phyloP scores from a whole-genome alignment of 2,797 vertebrate genomes.

The Myotis planiceps region DNA sequence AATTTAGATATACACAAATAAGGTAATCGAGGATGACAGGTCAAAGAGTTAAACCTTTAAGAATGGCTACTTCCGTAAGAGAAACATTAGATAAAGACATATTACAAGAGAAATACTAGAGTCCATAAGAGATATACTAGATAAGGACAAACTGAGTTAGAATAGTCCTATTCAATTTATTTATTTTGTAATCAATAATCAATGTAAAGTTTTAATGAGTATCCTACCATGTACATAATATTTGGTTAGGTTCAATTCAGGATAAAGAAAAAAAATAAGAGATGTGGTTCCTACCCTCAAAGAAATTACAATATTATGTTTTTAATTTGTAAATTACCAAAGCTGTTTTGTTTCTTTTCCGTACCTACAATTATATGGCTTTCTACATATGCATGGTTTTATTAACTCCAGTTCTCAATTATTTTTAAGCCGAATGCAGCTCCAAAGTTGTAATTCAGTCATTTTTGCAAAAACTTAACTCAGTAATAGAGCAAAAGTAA shows the following conservation, averaged over 20 bases:
- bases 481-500: not conserved
- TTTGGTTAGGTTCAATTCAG: not conserved
- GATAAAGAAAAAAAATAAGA: constrained; percentile 25
- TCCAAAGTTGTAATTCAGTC: constrained; percentile 43
- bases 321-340: constrained; percentile 19
- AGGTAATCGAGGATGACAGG: not conserved
- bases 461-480: constrained; percentile 27
- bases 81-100: not conserved
- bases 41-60: not conserved
- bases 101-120: not conserved
- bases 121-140: not conserved
- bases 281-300: not conserved
- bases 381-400: not conserved
- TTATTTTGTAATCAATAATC: not conserved
- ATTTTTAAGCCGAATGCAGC: not conserved
- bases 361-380: not conserved
- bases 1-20: not conserved
- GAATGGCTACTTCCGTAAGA: not conserved
- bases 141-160: not conserved
- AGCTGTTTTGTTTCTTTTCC: not conserved
- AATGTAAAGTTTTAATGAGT: not conserved
- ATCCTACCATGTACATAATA: not conserved
- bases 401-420: not conserved
- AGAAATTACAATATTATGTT: not conserved
- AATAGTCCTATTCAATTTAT: not conserved